Evolutionary conservation across 1,140 invertebrate genomes (phyloP), one percentile per base, ranked within the genome.

Genomic region (Tachypleus tridentatus): DNA sequence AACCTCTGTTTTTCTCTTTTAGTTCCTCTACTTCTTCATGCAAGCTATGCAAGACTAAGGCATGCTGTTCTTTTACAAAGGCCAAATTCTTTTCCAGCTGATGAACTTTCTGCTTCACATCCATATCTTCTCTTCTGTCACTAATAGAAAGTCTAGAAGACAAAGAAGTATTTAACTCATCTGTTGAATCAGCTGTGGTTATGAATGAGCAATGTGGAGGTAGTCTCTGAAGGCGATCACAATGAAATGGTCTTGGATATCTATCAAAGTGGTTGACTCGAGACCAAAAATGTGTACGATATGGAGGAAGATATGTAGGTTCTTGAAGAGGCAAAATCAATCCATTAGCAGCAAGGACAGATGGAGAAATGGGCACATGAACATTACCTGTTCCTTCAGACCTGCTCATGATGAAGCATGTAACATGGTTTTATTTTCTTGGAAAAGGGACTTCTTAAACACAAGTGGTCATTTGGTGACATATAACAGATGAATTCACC

Each of bases 21-120:
- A 69, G 63, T 6, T 69, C 68, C 51, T 60, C 63, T 49, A 69
- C 63, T 65, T 69, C 65, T 50, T 69, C 60, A 60, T 69, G 68
- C 10, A 69, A 61, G 47, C 63, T 60, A 29, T 67, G 62, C 3
- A 69, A 56, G 57, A 67, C 61, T 11, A 61, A 49, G 4, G 60
- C 61, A 65, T 65, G 65, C 29, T 65, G 63, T 60, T 69, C 68
- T 58, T 59, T 51, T 51, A 69, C 63, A 69, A 68, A 66, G 8
- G 60, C 57, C 58, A 70, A 61, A 62, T 67, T 70, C 62, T 64
- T 67, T 52, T 69, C 67, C 50, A 70, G 56, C 52, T 66, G 67
- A 7, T 69, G 67, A 57, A 70, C 59, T 51, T 64, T 67, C 54
- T 67, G 62, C 57, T 60, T 60, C 50, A 65, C 63, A 58, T 69